Conservation (phyloP, 2,797 vertebrate genomes). For the Falco columbarius region DNA sequence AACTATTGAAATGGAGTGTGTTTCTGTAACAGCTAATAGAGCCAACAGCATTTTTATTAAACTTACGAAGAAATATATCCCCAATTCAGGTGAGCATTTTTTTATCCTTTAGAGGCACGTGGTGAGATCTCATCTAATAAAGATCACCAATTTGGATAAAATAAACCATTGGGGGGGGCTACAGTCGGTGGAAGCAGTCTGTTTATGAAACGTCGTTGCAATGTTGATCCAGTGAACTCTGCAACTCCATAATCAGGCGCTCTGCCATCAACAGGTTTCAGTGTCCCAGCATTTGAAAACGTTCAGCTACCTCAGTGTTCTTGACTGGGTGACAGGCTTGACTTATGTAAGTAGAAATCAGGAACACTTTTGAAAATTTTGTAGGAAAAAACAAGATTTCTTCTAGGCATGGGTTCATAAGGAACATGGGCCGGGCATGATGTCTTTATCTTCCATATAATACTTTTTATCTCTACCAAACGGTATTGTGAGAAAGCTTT, state of each 20-base stretch:
- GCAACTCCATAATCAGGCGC: not conserved
- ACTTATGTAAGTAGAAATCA: not conserved
- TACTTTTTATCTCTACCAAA: not conserved
- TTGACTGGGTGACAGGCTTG: not conserved
- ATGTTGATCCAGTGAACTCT: not conserved
- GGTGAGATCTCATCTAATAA: not conserved
- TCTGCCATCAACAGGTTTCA: not conserved
- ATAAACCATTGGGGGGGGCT: not conserved
- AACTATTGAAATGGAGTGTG: not conserved
- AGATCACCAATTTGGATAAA: not conserved
- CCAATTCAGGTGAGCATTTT: rapidly evolving
- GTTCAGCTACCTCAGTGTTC: not conserved
- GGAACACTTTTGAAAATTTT: not conserved
- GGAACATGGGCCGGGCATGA: rapidly evolving
- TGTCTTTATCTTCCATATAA: not conserved
- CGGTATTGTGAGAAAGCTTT: not conserved
- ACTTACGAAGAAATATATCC: not conserved
- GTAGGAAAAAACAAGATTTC: not conserved
- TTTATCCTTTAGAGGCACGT: not conserved
- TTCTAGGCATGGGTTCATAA: not conserved
- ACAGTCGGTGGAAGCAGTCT: not conserved
- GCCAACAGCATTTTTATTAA: not conserved
- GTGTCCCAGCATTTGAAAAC: not conserved
- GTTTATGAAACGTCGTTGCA: not conserved
- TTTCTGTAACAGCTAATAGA: not conserved